A percentile compares a stretch with the other conserved stretches of the same genome.
phyloP scores from a whole-genome alignment of 2,797 vertebrate genomes.

The Alosa sapidissima region DNA sequence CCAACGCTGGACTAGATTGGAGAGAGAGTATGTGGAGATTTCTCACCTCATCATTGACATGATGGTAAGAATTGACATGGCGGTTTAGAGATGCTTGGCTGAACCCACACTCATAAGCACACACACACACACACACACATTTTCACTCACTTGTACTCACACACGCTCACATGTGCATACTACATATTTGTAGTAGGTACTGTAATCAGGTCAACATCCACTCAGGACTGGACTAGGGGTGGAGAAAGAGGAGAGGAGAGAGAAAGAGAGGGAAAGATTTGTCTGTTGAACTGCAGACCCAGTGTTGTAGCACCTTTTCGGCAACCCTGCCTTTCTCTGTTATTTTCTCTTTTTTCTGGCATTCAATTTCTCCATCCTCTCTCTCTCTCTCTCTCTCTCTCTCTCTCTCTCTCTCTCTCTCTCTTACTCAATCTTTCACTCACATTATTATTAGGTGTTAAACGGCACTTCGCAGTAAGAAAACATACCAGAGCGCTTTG shows the following conservation, averaged over 20 bases:
- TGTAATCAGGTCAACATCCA: slow-evolving; percentile 4
- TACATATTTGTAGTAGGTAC: neutral
- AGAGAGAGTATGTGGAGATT: neutral
- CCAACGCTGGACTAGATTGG: neutral
- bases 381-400: neutral
- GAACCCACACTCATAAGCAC: neutral
- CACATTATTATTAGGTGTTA: neutral
- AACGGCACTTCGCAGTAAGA: neutral
- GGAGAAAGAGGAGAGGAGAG: neutral
- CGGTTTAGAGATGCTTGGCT: slow-evolving; percentile 11
- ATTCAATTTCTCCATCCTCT: neutral
- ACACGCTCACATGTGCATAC: neutral
- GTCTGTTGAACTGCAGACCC: neutral
- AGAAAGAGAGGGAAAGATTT: neutral
- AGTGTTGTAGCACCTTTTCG: neutral
- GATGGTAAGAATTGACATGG: neutral
- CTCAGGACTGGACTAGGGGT: neutral
- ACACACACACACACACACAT: neutral
- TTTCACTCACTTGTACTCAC: neutral
- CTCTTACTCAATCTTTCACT: neutral
- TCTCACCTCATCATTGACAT: slow-evolving; percentile 21
- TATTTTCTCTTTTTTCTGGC: neutral
- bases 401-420: neutral
- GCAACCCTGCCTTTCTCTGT: neutral
- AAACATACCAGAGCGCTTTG: neutral